Base-by-base conservation (phyloP, 2,113 vertebrate genomes). In the Nothocercus julius region DNA sequence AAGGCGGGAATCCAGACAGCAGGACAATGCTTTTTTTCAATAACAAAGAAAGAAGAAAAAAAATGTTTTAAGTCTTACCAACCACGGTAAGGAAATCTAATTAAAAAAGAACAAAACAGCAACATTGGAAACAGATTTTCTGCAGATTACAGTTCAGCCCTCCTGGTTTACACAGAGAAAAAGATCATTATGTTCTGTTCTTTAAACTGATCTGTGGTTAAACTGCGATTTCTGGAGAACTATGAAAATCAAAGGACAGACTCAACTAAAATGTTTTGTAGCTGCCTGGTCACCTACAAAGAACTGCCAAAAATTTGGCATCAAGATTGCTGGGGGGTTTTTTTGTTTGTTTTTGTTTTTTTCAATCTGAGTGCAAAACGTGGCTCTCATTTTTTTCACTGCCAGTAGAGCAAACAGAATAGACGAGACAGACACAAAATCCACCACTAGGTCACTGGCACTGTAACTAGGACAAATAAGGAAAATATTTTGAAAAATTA, bases 301-400 rank as follows among this genome's bases (percentile, higher is more conserved):
- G 11, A 95, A 76, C 69, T 85, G 88, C 79, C 91, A 97, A 95
- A 96, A 97, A 94, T 79, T 51, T 89, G 49, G 40, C 73, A 89
- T 67, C 21, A 3, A 40, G 78, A 64, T 61, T 91, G 94, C 93
- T 91, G 72, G n/a, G n/a, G n/a, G n/a, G n/a, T 8, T 8, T 36
- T 36, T 36, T 87, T 85, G 6, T 27, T 27, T 28, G 13, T 28
- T 30, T 17, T 5, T 56, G 13, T 56, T 56, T 30, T 30, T 19
- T 25, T 58, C 18, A 32, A 28, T 97, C 91, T 73, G 87, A 92
- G 59, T 64, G 3, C 64, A 88, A 92, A 82, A 87, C 5, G 7
- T 53, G n/a, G 54, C 18, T 68, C 56, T 19, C 40, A 90, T 87
- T 54, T n/a, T 81, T 85, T 83, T 97, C 44, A 86, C 22, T 21